Percentiles rank a stretch among this genome's conserved stretches.
Evolutionary conservation across 2,888 invertebrate species (phyloP).

Genomic region (Aphrophora alni): DNA sequence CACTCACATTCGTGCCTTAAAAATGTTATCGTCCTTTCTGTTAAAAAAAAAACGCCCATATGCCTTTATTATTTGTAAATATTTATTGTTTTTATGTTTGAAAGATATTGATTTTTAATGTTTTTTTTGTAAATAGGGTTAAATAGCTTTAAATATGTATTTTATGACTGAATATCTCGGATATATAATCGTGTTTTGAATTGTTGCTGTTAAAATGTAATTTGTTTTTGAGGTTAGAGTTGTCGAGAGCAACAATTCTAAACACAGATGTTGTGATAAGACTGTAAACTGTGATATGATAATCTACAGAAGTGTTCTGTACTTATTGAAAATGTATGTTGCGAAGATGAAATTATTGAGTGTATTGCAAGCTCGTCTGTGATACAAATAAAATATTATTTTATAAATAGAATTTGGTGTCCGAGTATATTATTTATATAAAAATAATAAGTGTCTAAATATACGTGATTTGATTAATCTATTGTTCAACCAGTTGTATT

Average conservation of each 20-base stretch:
- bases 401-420: neutral
- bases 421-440: neutral
- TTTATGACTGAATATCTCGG: neutral
- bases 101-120: neutral
- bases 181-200: neutral
- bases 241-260: neutral
- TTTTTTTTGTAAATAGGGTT: neutral
- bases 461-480: neutral
- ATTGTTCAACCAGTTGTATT: neutral
- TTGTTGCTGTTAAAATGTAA: neutral
- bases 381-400: constrained; percentile 41
- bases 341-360: constrained; percentile 17
- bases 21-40: neutral
- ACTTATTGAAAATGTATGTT: constrained; percentile 24
- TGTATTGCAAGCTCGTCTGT: constrained; percentile 42
- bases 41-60: neutral
- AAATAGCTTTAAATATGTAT: neutral
- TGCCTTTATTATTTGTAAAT: neutral
- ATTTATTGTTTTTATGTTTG: neutral
- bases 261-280: constrained; percentile 45
- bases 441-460: neutral
- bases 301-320: constrained; percentile 18
- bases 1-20: neutral
- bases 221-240: neutral
- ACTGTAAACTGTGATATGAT: constrained; percentile 47